Evolutionary conservation across 2,113 vertebrate genomes (phyloP).

Genomic region (Pachyramphus minor): DNA sequence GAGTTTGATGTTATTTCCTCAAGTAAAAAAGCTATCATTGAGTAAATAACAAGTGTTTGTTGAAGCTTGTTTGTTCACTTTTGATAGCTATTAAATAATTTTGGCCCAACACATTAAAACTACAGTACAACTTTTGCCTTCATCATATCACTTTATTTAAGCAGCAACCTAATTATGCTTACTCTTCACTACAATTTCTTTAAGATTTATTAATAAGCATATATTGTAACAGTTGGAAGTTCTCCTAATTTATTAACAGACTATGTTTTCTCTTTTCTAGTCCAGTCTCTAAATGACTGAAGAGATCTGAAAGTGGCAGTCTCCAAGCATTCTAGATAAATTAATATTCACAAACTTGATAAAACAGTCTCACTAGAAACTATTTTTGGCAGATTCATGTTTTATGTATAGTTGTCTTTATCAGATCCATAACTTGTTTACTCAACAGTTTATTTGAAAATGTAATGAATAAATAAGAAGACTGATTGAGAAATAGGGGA

Average conservation of each 20-base stretch:
- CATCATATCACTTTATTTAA: neutral
- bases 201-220: neutral
- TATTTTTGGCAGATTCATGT: neutral
- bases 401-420: neutral
- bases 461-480: neutral
- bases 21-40: neutral
- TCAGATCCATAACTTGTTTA: neutral
- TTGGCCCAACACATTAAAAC: neutral
- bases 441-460: neutral
- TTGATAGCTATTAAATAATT: neutral
- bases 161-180: neutral
- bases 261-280: neutral
- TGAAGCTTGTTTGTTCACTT: neutral
- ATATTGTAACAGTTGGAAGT: neutral
- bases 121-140: neutral
- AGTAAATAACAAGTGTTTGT: neutral
- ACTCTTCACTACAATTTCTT: neutral
- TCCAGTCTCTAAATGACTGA: neutral
- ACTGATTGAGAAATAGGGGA: neutral
- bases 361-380: neutral
- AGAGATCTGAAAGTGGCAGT: neutral
- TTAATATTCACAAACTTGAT: neutral
- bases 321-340: neutral
- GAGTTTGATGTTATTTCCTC: neutral
- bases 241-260: neutral